phyloP scores from a whole-genome alignment of 2,888 invertebrate species.

The Erannis defoliaria region DNA sequence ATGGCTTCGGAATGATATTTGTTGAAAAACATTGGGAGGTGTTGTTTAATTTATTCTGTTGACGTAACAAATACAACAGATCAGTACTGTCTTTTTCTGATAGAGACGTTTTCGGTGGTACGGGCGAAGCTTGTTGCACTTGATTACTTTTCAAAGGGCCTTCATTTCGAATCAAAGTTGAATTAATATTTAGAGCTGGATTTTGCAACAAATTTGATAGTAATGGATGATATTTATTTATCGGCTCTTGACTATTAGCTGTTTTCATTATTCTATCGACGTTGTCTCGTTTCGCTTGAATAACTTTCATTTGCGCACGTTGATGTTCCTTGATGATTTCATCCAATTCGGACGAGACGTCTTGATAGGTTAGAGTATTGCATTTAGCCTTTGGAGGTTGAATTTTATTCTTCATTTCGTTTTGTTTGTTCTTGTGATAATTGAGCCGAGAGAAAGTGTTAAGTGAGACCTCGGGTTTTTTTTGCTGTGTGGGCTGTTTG shows the following conservation, averaged over 20 bases:
- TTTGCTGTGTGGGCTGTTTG: slow-evolving; percentile 60
- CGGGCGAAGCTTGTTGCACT: slow-evolving; percentile 1
- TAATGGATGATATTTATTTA: slow-evolving; percentile 19
- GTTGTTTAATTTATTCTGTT: slow-evolving; percentile 61
- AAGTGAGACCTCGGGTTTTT: slow-evolving; percentile 67
- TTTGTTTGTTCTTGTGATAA: slow-evolving; percentile 76
- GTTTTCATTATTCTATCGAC: background rate
- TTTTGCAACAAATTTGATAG: slow-evolving; percentile 17
- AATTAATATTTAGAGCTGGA: background rate
- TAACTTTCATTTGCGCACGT: slow-evolving; percentile 22
- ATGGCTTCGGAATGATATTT: slow-evolving; percentile 16
- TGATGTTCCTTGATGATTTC: slow-evolving; percentile 41
- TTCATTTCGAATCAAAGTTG: background rate
- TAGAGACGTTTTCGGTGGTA: slow-evolving; percentile 37
- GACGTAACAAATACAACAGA: slow-evolving; percentile 62
- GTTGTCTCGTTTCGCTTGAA: slow-evolving; percentile 21
- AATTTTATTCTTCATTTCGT: slow-evolving; percentile 58
- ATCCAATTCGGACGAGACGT: slow-evolving; percentile 38
- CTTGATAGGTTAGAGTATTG: slow-evolving; percentile 28
- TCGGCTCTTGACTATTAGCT: background rate
- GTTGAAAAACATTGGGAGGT: background rate
- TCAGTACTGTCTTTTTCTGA: slow-evolving; percentile 71
- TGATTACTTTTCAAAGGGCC: background rate
- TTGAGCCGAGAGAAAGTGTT: slow-evolving; percentile 78
- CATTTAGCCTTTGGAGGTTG: slow-evolving; percentile 36